Evolutionary conservation across 1,140 invertebrate genomes (phyloP).

Genomic region (Asobara japonica): DNA sequence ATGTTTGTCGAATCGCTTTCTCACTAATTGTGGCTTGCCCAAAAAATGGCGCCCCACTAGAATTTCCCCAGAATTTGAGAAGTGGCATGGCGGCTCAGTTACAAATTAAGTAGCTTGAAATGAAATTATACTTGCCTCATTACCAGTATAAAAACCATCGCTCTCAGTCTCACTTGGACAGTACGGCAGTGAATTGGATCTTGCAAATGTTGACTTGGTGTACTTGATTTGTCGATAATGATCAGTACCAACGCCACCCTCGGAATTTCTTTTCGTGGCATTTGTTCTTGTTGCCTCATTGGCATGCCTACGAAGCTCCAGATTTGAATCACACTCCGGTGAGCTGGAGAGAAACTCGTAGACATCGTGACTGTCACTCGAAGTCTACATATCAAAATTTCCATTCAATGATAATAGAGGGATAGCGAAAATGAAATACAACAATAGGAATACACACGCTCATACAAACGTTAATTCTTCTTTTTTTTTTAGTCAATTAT

Average conservation of each 20-base stretch:
- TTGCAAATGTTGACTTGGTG: conserved; percentile 57
- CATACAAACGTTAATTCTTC: too few species aligned
- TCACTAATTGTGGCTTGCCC: too few species aligned
- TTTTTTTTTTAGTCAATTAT: too few species aligned
- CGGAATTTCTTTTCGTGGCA: conserved; percentile 62
- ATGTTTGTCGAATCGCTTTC: too few species aligned
- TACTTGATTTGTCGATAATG: conserved; percentile 57
- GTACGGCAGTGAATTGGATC: conserved; percentile 77
- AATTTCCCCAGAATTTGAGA: too few species aligned
- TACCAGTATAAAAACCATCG: conserved; percentile 75
- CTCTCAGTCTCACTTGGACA: conserved; percentile 84
- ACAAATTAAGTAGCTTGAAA: too few species aligned
- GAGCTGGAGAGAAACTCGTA: conserved; percentile 77
- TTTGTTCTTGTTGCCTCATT: conserved; percentile 46
- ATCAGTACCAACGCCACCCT: conserved; percentile 63
- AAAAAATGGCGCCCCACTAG: too few species aligned
- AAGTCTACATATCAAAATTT: conserved; percentile 46
- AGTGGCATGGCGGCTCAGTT: too few species aligned
- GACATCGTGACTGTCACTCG: conserved; percentile 66
- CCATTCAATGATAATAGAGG: neutral
- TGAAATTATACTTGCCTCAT: conserved; percentile 55
- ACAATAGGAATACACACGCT: too few species aligned
- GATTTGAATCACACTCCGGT: conserved; percentile 71
- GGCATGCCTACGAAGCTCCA: conserved; percentile 55
- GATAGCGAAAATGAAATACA: neutral